phyloP scores from a whole-genome alignment of 2,797 vertebrate species.

The Acipenser transmontanus region DNA sequence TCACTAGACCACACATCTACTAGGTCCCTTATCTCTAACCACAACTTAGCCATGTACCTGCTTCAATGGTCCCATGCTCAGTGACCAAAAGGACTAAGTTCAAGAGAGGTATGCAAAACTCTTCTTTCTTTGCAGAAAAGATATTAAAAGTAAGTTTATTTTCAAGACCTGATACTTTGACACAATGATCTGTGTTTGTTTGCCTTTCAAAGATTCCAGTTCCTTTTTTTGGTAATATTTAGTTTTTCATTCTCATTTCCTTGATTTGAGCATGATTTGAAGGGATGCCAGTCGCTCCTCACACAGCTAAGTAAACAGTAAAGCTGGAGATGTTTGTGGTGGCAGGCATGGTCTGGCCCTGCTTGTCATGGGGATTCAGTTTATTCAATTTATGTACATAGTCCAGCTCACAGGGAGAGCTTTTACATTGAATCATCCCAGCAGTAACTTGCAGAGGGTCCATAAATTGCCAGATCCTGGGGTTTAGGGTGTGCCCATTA shows the following conservation, averaged over 20 bases:
- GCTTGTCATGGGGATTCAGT: slow-evolving; percentile 19
- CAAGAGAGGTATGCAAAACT: slow-evolving; percentile 7
- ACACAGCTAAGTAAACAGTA: slow-evolving; percentile 51
- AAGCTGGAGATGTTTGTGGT: slow-evolving; percentile 47
- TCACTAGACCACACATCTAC: no score
- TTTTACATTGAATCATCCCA: background rate
- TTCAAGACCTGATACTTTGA: slow-evolving; percentile 30
- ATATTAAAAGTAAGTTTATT: slow-evolving; percentile 34
- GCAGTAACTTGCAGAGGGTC: no score
- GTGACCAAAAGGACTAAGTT: background rate
- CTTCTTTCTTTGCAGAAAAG: slow-evolving; percentile 28
- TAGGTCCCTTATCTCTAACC: no score
- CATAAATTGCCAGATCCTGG: no score
- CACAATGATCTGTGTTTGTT: slow-evolving; percentile 46
- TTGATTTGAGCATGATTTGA: slow-evolving; percentile 42
- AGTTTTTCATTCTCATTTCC: slow-evolving; percentile 52
- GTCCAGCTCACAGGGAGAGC: background rate
- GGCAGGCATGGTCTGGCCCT: slow-evolving; percentile 37
- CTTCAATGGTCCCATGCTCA: background rate
- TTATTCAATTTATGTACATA: no score
- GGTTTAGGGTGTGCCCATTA: no score
- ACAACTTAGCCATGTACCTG: no score
- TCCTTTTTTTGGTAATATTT: slow-evolving; percentile 26
- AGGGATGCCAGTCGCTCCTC: slow-evolving; percentile 33
- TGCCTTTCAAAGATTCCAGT: slow-evolving; percentile 40